Evolutionary conservation across 2,113 vertebrate species (phyloP).

Genomic region (Lamprologus speciosus): DNA sequence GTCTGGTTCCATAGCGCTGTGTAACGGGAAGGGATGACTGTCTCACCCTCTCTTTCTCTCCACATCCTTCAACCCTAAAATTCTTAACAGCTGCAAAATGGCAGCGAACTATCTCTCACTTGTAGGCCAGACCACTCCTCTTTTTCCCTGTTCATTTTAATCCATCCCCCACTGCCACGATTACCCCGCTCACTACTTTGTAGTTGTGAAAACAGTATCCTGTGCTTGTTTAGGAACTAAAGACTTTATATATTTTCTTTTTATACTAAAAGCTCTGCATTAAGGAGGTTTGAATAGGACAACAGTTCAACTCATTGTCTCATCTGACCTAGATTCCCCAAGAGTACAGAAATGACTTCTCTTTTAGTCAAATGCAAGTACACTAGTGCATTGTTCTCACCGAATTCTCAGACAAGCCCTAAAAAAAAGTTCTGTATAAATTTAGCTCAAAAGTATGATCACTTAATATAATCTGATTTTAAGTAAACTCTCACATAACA

Average conservation of each 20-base stretch:
- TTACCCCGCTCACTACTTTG: background rate
- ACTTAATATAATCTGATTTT: background rate
- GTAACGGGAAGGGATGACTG: conserved; percentile 25
- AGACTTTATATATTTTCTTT: background rate
- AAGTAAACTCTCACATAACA: background rate
- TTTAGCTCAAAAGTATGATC: background rate
- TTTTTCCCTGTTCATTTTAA: conserved; percentile 12
- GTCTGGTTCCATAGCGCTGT: conserved; percentile 28
- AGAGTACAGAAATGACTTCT: background rate
- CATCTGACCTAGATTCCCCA: background rate
- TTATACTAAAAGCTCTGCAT: background rate
- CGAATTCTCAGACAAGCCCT: background rate
- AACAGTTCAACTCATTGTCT: background rate
- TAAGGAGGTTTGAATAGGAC: background rate
- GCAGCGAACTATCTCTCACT: conserved; percentile 28
- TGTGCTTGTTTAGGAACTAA: background rate
- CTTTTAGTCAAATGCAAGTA: background rate
- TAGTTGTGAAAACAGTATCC: background rate
- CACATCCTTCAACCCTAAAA: conserved; percentile 33
- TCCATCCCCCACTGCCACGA: conserved; percentile 52
- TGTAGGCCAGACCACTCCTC: conserved; percentile 54
- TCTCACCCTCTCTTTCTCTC: background rate
- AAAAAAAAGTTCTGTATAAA: background rate
- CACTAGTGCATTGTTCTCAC: background rate
- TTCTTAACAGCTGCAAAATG: conserved; percentile 66